phyloP scores from a whole-genome alignment of 1,140 invertebrate genomes.

The Tenebrio molitor region DNA sequence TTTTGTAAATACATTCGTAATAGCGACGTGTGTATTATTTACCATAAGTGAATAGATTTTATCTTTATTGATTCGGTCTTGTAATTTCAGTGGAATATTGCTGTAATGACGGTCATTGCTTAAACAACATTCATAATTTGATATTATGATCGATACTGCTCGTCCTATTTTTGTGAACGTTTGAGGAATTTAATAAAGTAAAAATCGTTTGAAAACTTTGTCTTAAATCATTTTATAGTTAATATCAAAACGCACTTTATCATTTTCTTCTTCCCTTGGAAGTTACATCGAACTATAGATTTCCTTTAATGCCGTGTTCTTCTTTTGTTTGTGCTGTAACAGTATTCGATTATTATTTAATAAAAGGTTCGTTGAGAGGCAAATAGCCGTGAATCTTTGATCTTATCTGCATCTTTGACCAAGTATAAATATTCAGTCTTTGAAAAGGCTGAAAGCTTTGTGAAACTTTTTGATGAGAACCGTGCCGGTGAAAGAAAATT shows the following conservation, averaged over 20 bases:
- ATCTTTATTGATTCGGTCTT: not conserved
- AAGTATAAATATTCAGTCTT: slow-evolving; percentile 35
- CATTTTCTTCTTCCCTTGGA: slow-evolving; percentile 5
- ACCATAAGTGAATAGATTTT: too few species aligned
- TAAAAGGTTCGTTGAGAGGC: slow-evolving; percentile 23
- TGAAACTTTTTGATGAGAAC: slow-evolving; percentile 4
- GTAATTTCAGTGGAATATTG: too few species aligned
- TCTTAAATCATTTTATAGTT: slow-evolving; percentile 29
- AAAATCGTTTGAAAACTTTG: slow-evolving; percentile 13
- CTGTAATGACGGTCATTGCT: too few species aligned
- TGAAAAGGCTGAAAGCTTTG: slow-evolving; percentile 3
- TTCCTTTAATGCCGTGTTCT: not conserved
- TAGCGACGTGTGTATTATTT: too few species aligned
- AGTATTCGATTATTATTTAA: slow-evolving; percentile 33
- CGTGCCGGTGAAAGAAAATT: slow-evolving; percentile 1
- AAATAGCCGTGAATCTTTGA: slow-evolving; percentile 39
- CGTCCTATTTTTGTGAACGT: slow-evolving; percentile 5
- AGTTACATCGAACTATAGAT: slow-evolving; percentile 23
- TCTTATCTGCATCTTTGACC: slow-evolving; percentile 36
- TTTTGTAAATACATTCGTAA: too few species aligned
- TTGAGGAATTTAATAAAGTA: slow-evolving; percentile 27
- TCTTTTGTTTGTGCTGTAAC: slow-evolving; percentile 8
- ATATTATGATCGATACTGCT: not conserved
- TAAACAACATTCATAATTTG: slow-evolving; percentile 2
- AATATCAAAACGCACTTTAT: slow-evolving; percentile 31